phyloP scores from a whole-genome alignment of 2,113 vertebrate species.

The Varanus komodoensis region DNA sequence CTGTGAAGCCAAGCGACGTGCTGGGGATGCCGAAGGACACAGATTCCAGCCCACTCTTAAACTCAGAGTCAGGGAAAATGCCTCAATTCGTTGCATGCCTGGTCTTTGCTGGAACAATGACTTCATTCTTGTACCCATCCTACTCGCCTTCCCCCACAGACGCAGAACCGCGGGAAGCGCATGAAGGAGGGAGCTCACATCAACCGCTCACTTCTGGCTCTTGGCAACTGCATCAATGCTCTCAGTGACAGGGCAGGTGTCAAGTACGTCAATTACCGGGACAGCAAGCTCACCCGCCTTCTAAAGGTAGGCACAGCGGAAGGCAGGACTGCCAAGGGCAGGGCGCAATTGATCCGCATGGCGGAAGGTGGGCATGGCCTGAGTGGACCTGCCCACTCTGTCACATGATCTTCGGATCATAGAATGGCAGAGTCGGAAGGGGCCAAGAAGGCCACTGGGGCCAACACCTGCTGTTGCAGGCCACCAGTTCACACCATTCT shows the following conservation, averaged over 20 bases:
- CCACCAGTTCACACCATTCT: no score
- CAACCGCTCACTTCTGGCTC: conserved; percentile 91
- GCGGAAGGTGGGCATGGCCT: no score
- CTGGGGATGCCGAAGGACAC: not conserved
- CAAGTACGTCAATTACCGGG: conserved; percentile 92
- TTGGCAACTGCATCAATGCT: conserved; percentile 95
- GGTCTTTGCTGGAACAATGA: not conserved
- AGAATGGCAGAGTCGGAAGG: no score
- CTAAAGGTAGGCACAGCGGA: conserved; percentile 83
- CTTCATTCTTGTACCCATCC: not conserved
- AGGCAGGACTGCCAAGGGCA: not conserved
- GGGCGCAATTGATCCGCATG: no score
- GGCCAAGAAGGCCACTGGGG: no score
- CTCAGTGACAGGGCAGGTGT: conserved; percentile 84
- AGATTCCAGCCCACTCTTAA: conserved; percentile 13
- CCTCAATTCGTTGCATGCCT: not conserved
- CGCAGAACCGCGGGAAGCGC: conserved; percentile 90
- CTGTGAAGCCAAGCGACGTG: not conserved
- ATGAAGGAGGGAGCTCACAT: conserved; percentile 95
- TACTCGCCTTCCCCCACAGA: conserved; percentile 70
- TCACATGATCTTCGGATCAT: not conserved
- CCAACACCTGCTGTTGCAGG: no score
- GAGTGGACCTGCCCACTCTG: not conserved
- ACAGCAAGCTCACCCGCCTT: conserved; percentile 94
- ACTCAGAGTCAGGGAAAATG: not conserved